phyloP scores from a whole-genome alignment of 2,113 vertebrate species.

The Engraulis encrasicolus region DNA sequence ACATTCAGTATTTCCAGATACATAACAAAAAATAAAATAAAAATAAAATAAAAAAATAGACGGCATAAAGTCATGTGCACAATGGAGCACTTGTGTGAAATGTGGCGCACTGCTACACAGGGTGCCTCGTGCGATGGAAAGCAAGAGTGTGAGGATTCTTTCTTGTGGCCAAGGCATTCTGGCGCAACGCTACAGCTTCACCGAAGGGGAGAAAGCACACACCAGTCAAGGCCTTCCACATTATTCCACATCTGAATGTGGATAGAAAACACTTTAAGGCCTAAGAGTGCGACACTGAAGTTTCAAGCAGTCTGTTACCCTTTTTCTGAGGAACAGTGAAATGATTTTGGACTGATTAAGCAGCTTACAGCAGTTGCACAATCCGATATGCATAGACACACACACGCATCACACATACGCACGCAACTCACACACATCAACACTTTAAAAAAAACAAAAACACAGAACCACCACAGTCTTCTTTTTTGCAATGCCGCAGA shows the following conservation, averaged over 20 bases:
- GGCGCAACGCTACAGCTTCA: slow-evolving; percentile 1
- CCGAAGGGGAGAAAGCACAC: not conserved
- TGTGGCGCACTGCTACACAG: slow-evolving; percentile 11
- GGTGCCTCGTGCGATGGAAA: not conserved
- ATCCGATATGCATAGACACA: not conserved
- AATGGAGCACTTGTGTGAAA: slow-evolving; percentile 19
- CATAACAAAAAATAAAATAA: not conserved
- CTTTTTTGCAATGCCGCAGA: not conserved
- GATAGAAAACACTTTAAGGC: not conserved
- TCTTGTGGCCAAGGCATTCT: not conserved
- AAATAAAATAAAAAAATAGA: not conserved
- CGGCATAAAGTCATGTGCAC: not conserved
- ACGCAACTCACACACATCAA: not conserved
- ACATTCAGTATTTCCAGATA: not conserved
- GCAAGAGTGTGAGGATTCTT: slow-evolving; percentile 9
- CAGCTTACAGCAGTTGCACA: slow-evolving; percentile 14
- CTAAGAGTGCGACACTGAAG: not conserved
- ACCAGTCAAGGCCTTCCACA: not conserved
- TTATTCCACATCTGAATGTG: not conserved
- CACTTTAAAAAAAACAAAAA: not conserved
- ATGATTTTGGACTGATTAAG: slow-evolving; percentile 17
- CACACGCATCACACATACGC: not conserved
- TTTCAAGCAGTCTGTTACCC: not conserved
- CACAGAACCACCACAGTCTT: not conserved
- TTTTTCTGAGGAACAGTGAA: not conserved